Evolutionary conservation across 2,888 invertebrate genomes (phyloP).

Genomic region (Leptinotarsa haldemani): DNA sequence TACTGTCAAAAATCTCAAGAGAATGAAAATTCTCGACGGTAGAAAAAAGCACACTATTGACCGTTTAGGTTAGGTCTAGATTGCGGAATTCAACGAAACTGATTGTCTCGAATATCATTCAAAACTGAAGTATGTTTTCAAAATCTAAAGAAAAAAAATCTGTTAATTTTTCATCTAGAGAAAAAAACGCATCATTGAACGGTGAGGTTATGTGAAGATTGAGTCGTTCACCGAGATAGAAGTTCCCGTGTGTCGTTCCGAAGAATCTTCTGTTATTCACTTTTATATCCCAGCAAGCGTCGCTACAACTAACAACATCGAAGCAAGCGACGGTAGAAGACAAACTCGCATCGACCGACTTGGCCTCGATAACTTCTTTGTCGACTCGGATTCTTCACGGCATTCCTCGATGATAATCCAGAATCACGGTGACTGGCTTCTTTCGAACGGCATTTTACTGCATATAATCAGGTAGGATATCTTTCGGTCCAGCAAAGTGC

Average conservation of each 20-base stretch:
- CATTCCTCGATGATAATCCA: slow-evolving; percentile 60
- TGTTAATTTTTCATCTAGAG: too few relatives aligned
- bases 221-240: neutral
- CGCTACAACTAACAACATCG: slow-evolving; percentile 25
- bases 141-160: too few relatives aligned
- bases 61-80: too few relatives aligned
- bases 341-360: slow-evolving; percentile 24
- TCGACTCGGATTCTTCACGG: slow-evolving; percentile 53
- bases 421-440: slow-evolving; percentile 58
- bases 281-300: neutral
- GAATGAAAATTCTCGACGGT: too few relatives aligned
- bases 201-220: neutral
- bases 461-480: slow-evolving; percentile 60
- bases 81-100: too few relatives aligned
- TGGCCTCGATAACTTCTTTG: slow-evolving; percentile 45
- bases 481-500: slow-evolving; percentile 58
- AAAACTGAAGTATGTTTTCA: too few relatives aligned
- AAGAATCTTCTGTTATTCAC: neutral
- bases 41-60: too few relatives aligned
- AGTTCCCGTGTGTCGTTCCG: neutral
- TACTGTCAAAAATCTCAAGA: too few relatives aligned
- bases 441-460: slow-evolving; percentile 50
- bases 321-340: slow-evolving; percentile 46
- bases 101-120: too few relatives aligned
- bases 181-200: too few relatives aligned